These are phyloP conservation scores for Opisthocomus hoazin DNA, from an alignment of 2,113 vertebrate species.

Conservation along the genomic window DNA sequence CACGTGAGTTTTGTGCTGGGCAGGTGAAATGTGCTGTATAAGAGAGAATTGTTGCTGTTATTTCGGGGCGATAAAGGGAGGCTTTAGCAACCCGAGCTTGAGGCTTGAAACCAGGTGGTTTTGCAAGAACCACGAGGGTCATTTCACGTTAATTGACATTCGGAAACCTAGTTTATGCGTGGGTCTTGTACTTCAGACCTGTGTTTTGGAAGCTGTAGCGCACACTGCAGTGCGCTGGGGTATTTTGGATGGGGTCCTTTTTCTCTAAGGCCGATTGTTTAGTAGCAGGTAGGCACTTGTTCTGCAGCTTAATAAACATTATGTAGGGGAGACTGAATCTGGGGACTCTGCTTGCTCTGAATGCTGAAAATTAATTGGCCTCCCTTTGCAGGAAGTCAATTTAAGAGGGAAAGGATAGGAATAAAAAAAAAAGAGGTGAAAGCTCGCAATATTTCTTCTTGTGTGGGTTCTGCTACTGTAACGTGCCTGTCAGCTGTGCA, in stretches of 20 bases:
- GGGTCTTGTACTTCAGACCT: background rate
- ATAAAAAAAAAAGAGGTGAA: background rate
- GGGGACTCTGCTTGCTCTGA: background rate
- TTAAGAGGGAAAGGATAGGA: background rate
- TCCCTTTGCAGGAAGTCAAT: background rate
- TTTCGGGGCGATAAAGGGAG: background rate
- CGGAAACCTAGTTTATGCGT: background rate
- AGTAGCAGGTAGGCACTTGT: background rate
- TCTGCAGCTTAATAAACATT: background rate
- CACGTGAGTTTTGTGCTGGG: fast-evolving
- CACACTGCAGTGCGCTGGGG: fast-evolving
- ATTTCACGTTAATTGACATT: background rate
- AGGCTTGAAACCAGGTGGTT: background rate
- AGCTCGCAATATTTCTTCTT: background rate
- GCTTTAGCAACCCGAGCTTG: background rate
- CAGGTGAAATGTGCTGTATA: background rate
- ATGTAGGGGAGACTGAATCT: background rate
- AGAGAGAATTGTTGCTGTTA: background rate
- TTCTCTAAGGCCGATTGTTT: background rate
- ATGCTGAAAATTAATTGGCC: background rate
- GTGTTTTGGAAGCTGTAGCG: fast-evolving
- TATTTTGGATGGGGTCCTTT: background rate
- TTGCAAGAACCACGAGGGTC: fast-evolving
- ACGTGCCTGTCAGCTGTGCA: fast-evolving
- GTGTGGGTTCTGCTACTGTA: fast-evolving